phyloP scores from a whole-genome alignment of 2,888 invertebrate species.

The Drosophila rellima region DNA sequence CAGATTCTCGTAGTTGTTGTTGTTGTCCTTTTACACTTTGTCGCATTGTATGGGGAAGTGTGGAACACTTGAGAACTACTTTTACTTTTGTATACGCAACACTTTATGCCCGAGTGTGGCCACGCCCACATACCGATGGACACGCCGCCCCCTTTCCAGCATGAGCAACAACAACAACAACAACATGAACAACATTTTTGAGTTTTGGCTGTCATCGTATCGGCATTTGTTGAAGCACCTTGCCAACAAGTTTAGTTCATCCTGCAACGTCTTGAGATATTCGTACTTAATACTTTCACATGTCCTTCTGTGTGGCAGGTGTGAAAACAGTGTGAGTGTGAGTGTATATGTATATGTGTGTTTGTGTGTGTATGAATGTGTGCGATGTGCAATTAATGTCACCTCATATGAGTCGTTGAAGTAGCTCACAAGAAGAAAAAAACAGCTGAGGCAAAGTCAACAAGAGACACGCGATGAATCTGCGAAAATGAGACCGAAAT shows the following conservation, averaged over 20 bases:
- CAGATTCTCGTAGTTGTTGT: conserved; percentile 31
- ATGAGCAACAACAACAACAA: too few species aligned
- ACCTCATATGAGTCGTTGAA: conserved; percentile 38
- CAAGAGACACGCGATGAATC: conserved; percentile 6
- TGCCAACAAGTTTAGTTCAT: conserved; percentile 45
- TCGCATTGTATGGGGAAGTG: conserved; percentile 77
- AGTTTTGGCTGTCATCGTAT: conserved; percentile 37
- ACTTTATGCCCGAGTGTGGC: conserved; percentile 39
- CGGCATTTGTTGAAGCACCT: conserved; percentile 57
- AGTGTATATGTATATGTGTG: conserved; percentile 5
- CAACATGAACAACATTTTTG: conserved; percentile 16
- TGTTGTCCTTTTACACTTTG: conserved; percentile 72
- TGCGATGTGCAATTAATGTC: conserved; percentile 48
- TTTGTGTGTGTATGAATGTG: conserved; percentile 8
- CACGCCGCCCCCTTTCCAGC: neutral
- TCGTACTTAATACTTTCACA: conserved; percentile 19
- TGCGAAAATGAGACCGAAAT: conserved; percentile 4
- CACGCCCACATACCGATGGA: conserved; percentile 22
- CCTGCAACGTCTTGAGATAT: conserved; percentile 27
- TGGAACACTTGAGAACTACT: conserved; percentile 74
- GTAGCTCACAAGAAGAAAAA: conserved; percentile 16
- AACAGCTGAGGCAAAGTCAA: conserved; percentile 28
- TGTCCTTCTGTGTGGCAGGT: conserved; percentile 39
- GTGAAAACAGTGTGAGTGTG: too few species aligned
- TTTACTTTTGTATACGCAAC: conserved; percentile 80